A percentile compares a stretch with the other conserved stretches of the same genome.
phyloP scores from a whole-genome alignment of 2,113 vertebrate genomes.

The Ctenodactylus gundi region DNA sequence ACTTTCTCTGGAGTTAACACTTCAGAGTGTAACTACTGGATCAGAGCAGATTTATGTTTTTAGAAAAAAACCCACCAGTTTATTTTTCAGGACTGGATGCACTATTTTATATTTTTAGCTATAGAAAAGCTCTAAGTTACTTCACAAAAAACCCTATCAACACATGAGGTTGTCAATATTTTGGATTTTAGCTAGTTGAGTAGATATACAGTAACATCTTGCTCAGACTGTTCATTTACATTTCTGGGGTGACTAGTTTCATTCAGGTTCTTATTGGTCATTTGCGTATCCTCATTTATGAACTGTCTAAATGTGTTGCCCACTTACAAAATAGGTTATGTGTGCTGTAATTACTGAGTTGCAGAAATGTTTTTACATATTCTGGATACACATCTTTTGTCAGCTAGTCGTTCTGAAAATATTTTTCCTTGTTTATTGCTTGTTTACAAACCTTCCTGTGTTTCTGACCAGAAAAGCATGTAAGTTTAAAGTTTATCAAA shows the following conservation, averaged over 20 bases:
- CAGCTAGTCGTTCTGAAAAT: background rate
- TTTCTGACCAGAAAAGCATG: background rate
- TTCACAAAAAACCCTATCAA: background rate
- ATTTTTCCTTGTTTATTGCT: background rate
- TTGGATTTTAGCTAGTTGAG: background rate
- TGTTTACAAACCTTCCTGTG: background rate
- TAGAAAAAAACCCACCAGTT: background rate
- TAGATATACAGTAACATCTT: background rate
- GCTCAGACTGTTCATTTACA: background rate
- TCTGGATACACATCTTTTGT: background rate
- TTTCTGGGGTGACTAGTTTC: background rate
- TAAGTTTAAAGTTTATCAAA: background rate
- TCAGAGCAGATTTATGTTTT: background rate
- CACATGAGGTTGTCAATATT: background rate
- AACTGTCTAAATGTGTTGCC: background rate
- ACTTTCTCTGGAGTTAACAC: background rate
- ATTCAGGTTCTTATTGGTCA: background rate
- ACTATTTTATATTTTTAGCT: background rate
- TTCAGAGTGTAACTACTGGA: background rate
- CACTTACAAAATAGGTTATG: background rate
- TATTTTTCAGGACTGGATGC: background rate
- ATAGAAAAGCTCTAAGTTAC: background rate
- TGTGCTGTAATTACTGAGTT: background rate
- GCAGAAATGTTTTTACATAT: background rate
- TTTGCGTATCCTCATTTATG: background rate